Evolutionary conservation across 2,888 invertebrate genomes (phyloP).

Genomic region (Disparrhopalites patrizii): DNA sequence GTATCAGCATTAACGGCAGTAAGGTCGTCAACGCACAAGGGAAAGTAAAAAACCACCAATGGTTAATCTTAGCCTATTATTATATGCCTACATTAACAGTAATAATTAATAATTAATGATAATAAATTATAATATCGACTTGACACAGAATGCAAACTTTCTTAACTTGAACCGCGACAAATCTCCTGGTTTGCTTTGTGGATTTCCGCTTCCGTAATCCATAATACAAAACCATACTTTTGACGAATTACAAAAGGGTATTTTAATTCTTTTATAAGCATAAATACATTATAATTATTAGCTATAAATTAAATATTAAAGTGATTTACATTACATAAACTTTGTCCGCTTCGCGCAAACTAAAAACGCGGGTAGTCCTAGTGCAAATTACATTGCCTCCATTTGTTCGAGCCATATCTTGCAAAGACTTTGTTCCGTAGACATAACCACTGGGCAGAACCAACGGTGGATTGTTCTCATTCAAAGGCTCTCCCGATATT

Average conservation of each 20-base stretch:
- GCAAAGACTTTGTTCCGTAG: constrained; percentile 88
- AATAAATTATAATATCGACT: background rate
- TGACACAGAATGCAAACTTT: background rate
- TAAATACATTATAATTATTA: background rate
- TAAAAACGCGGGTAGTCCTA: constrained; percentile 86
- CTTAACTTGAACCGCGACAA: too few species aligned
- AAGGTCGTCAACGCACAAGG: too few species aligned
- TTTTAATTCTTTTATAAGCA: background rate
- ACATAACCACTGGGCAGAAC: constrained; percentile 98
- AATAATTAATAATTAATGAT: background rate
- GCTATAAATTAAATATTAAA: too few species aligned
- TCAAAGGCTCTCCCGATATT: constrained; percentile 83
- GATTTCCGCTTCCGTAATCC: too few species aligned
- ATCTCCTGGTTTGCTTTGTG: too few species aligned
- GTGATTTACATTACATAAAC: constrained; percentile 98
- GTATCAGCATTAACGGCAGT: too few species aligned
- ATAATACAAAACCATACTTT: too few species aligned
- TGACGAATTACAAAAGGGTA: too few species aligned
- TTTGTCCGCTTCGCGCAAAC: constrained; percentile 88
- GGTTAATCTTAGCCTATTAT: too few species aligned
- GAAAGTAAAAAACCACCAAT: too few species aligned
- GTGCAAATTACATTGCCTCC: constrained; percentile 91
- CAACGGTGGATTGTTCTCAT: constrained; percentile 97
- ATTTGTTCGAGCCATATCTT: constrained; percentile 84
- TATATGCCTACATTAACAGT: too few species aligned